A percentile compares a stretch with the other conserved stretches of the same genome.
Evolutionary conservation across 2,113 vertebrate species (phyloP).

Genomic region (Vulpes ferrilata): DNA sequence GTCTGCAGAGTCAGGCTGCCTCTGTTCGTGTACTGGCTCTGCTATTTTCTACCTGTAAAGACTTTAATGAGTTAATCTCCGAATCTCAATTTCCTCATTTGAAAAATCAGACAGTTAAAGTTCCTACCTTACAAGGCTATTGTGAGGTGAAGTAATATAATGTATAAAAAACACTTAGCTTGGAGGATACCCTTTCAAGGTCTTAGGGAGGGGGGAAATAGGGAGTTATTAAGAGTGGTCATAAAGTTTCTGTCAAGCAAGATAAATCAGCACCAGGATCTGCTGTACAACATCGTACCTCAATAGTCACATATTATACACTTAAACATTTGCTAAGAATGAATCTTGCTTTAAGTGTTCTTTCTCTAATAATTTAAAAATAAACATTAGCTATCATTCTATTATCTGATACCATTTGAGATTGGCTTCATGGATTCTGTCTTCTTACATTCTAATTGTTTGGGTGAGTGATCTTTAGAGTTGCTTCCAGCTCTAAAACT

Average conservation of each 20-base stretch:
- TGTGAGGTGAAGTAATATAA: background rate
- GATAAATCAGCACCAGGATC: background rate
- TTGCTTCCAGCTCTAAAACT: background rate
- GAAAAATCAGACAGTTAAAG: background rate
- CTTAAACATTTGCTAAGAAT: background rate
- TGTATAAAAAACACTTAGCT: background rate
- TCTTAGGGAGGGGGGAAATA: background rate
- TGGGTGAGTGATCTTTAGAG: background rate
- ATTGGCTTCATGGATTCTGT: background rate
- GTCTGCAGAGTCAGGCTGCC: background rate
- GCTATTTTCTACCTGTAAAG: background rate
- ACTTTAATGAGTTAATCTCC: background rate
- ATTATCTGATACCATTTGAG: background rate
- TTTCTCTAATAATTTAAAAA: slow-evolving; percentile 7
- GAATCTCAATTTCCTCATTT: background rate
- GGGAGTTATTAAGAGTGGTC: background rate
- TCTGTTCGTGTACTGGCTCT: background rate
- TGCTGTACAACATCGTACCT: too few species aligned
- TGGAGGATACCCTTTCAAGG: background rate
- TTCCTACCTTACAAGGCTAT: background rate
- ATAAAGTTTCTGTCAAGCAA: background rate
- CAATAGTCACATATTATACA: background rate
- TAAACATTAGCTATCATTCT: background rate
- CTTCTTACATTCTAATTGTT: slow-evolving; percentile 4
- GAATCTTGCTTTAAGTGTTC: background rate